phyloP scores from a whole-genome alignment of 1,140 invertebrate genomes.

The Streblospio benedicti region DNA sequence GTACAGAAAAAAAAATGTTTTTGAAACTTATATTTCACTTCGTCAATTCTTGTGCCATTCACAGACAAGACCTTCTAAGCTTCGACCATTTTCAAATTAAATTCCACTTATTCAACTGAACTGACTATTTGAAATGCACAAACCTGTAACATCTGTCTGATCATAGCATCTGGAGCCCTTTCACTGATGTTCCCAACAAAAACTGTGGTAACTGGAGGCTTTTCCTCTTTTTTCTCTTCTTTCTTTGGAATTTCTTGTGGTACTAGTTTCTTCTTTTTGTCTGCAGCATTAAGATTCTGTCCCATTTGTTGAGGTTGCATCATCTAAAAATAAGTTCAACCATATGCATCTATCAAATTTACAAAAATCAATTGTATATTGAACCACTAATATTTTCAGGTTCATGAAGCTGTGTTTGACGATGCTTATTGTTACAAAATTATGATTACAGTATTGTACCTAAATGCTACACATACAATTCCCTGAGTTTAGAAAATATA shows the following conservation, averaged over 20 bases:
- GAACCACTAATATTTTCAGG: not conserved
- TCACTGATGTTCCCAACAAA: conserved; percentile 98
- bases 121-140: too few species aligned
- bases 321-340: conserved; percentile 23
- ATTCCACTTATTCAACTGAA: too few species aligned
- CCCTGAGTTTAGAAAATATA: not conserved
- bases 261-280: conserved; percentile 33
- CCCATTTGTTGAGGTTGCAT: conserved; percentile 37
- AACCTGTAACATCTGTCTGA: conserved; percentile 73
- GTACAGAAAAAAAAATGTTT: too few species aligned
- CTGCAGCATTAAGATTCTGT: conserved; percentile 22
- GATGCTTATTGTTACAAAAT: not conserved
- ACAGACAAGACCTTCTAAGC: too few species aligned
- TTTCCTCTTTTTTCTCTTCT: conserved; percentile 25
- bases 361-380: not conserved
- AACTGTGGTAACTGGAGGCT: conserved; percentile 85
- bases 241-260: conserved; percentile 43
- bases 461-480: not conserved
- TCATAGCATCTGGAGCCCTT: conserved; percentile 86
- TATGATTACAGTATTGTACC: not conserved
- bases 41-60: too few species aligned
- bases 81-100: too few species aligned
- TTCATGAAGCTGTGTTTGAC: not conserved
- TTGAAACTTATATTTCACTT: too few species aligned
- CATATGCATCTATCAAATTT: not conserved